Evolutionary conservation across 2,113 vertebrate genomes (phyloP).

Genomic region (Gobio gobio): DNA sequence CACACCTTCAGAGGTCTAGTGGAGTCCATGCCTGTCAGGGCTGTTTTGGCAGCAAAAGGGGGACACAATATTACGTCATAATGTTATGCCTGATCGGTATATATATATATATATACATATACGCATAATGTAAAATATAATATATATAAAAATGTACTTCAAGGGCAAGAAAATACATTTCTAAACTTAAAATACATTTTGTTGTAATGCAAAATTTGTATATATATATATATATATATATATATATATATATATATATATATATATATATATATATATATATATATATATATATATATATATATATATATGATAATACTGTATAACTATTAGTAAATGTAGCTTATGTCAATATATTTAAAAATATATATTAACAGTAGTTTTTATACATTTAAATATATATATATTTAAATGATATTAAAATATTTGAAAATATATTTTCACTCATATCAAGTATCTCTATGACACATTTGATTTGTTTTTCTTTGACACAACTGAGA

Average conservation of each 20-base stretch:
- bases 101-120: no score
- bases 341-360: not conserved
- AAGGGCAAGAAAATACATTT: not conserved
- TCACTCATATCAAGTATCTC: not conserved
- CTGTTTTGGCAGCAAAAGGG: no score
- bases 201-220: not conserved
- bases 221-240: not conserved
- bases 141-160: not conserved
- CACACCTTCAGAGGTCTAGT: no score
- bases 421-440: not conserved
- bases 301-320: not conserved
- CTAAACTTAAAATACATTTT: not conserved
- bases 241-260: not conserved
- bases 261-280: not conserved
- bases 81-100: no score
- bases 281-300: no score
- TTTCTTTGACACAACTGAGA: conserved; percentile 26
- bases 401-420: not conserved
- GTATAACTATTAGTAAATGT: no score
- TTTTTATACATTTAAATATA: not conserved
- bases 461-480: not conserved
- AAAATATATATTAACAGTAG: not conserved
- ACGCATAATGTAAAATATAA: no score
- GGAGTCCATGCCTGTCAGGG: no score
- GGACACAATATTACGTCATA: no score